Evolutionary conservation across 2,797 vertebrate genomes (phyloP).

Genomic region (Neosilurus mollespiculum): DNA sequence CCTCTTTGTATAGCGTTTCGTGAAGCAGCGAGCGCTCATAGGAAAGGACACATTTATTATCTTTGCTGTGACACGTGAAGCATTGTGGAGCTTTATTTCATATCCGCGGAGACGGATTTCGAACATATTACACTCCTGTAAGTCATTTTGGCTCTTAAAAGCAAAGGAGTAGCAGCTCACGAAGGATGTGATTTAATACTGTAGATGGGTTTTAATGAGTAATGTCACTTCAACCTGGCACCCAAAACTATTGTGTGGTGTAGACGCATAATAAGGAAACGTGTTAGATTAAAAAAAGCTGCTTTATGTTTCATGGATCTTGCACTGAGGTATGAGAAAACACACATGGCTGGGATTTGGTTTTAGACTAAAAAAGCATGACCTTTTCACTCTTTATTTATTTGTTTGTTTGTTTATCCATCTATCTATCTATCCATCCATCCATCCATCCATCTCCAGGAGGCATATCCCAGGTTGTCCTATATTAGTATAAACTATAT

Average conservation of each 20-base stretch:
- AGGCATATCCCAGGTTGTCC: no score
- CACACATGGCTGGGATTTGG: background rate
- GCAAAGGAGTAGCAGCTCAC: slow-evolving; percentile 8
- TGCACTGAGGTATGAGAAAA: no score
- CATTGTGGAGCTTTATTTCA: background rate
- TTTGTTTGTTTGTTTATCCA: background rate
- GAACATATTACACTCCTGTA: background rate
- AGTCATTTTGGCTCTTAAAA: slow-evolving; percentile 12
- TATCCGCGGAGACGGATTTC: background rate
- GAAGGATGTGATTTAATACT: slow-evolving; percentile 12
- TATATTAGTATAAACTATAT: no score
- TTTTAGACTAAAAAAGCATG: background rate
- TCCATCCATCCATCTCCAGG: no score
- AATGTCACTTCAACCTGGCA: slow-evolving; percentile 5
- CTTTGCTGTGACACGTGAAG: background rate
- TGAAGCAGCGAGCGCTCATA: background rate
- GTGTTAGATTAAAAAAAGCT: background rate
- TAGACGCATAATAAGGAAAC: background rate
- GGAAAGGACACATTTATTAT: slow-evolving; percentile 11
- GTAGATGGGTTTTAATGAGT: background rate
- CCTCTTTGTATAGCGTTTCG: background rate
- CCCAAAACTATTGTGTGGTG: background rate
- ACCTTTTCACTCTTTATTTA: background rate
- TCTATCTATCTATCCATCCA: no score
- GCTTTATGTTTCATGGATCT: background rate